Percentiles rank a stretch among this genome's conserved stretches.
Conservation (phyloP, 2,888 invertebrate species). For the Tetranychus piercei region DNA sequence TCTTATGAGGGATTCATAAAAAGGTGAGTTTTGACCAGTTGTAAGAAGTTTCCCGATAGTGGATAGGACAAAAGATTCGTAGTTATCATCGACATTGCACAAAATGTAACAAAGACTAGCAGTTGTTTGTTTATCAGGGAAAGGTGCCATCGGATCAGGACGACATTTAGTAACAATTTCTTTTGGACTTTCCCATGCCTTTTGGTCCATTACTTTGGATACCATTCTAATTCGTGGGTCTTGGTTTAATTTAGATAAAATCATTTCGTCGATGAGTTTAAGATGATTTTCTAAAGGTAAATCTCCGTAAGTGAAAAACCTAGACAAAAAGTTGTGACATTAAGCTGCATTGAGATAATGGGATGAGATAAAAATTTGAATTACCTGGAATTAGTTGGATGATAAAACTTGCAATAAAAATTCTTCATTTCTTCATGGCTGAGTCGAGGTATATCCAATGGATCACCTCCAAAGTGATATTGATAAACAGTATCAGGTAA, state of each 20-base stretch:
- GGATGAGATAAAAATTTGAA: no score
- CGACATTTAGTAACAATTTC: slow-evolving; percentile 48
- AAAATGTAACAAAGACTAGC: slow-evolving; percentile 59
- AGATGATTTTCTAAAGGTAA: slow-evolving; percentile 60
- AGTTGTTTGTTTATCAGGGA: slow-evolving; percentile 62
- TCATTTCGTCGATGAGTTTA: slow-evolving; percentile 45
- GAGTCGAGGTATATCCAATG: slow-evolving; percentile 61
- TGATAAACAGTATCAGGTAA: slow-evolving; percentile 75
- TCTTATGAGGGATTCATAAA: slow-evolving; percentile 72
- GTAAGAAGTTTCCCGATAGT: slow-evolving; percentile 54
- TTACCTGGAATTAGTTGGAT: slow-evolving; percentile 60
- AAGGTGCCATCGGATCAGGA: slow-evolving; percentile 55
- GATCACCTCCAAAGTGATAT: slow-evolving; percentile 72
- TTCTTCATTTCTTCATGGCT: slow-evolving; percentile 56
- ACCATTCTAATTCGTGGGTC: slow-evolving; percentile 37
- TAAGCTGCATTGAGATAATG: no score
- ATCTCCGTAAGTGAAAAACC: slow-evolving; percentile 76
- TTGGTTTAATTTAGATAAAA: slow-evolving; percentile 33
- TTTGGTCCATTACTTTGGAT: slow-evolving; percentile 53
- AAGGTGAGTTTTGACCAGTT: slow-evolving; percentile 71
- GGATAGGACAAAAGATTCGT: slow-evolving; percentile 52
- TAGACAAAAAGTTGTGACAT: slow-evolving; percentile 27
- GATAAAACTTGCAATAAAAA: slow-evolving; percentile 69
- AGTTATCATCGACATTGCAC: slow-evolving; percentile 45
- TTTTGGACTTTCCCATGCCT: slow-evolving; percentile 48